Percentiles rank a stretch among this genome's conserved stretches.
These are phyloP conservation scores for Phanerotoma sp. DNA, from an alignment of 2,888 invertebrate genomes.

Conservation along the genomic window DNA sequence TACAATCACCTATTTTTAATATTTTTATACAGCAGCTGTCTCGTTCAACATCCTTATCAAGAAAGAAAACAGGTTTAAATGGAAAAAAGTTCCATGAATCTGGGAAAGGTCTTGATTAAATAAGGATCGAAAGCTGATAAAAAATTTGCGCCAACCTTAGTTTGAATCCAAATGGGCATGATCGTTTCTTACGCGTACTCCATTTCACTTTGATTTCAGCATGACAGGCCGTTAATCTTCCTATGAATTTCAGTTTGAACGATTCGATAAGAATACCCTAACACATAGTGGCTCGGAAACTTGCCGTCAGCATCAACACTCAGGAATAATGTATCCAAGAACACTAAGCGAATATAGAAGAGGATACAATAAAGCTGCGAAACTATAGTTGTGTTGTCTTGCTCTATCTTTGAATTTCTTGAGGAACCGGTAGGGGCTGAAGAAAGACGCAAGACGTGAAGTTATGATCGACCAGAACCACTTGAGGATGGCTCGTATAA, in stretches of 20 bases:
- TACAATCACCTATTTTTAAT: no score
- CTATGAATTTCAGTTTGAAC: constrained; percentile 27
- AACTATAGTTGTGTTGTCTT: not conserved
- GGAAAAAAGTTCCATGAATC: no score
- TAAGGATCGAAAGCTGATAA: no score
- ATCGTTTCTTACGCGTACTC: not conserved
- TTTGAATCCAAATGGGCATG: not conserved
- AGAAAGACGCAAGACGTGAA: constrained; percentile 1
- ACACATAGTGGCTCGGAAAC: not conserved
- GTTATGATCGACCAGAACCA: constrained; percentile 29
- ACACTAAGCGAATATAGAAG: constrained; percentile 14
- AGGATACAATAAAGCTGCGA: not conserved
- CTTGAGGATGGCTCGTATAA: constrained; percentile 32
- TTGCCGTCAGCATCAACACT: constrained; percentile 25
- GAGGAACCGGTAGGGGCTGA: not conserved
- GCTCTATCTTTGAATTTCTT: not conserved
- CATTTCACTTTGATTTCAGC: not conserved
- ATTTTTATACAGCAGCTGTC: no score
- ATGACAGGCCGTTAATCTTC: constrained; percentile 19
- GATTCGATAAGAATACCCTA: constrained; percentile 19
- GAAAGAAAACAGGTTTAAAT: no score
- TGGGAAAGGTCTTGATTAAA: no score
- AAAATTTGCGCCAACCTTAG: not conserved
- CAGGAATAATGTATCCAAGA: constrained; percentile 29
- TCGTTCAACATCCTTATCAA: no score